phyloP scores from a whole-genome alignment of 1,140 invertebrate species.

The Hyphantria cunea region DNA sequence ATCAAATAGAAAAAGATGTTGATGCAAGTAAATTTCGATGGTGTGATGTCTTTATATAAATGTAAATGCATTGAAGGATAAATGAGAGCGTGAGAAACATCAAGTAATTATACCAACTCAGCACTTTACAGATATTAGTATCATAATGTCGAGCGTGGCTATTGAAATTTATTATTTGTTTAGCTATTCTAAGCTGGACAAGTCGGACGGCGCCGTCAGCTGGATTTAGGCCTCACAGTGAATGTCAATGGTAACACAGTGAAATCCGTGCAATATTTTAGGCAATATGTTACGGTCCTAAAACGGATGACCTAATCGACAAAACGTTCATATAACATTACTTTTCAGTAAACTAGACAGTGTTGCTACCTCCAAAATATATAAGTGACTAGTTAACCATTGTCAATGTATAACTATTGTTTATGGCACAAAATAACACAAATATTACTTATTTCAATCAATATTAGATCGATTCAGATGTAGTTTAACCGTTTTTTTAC shows the following conservation, averaged over 20 bases:
- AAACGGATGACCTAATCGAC: slow-evolving; percentile 3
- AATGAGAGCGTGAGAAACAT: slow-evolving; percentile 7
- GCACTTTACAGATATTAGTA: slow-evolving; percentile 22
- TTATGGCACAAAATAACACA: too few relatives aligned
- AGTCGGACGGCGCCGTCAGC: slow-evolving; percentile 7
- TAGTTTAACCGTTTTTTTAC: too few relatives aligned
- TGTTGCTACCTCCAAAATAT: too few relatives aligned
- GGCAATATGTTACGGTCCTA: slow-evolving; percentile 16
- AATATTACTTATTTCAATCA: too few relatives aligned
- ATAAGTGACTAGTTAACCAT: too few relatives aligned
- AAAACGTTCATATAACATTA: neutral
- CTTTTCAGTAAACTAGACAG: too few relatives aligned
- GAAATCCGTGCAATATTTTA: slow-evolving; percentile 22
- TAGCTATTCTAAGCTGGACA: slow-evolving; percentile 40
- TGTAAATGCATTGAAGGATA: slow-evolving; percentile 34
- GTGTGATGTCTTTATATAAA: slow-evolving; percentile 69
- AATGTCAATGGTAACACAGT: slow-evolving; percentile 6
- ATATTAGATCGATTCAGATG: too few relatives aligned
- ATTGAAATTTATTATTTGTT: slow-evolving; percentile 13
- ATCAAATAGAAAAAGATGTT: slow-evolving; percentile 44
- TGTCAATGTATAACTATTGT: too few relatives aligned
- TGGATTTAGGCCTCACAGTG: slow-evolving; percentile 16
- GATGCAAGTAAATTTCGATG: slow-evolving; percentile 77
- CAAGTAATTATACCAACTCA: slow-evolving; percentile 19
- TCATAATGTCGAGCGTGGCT: slow-evolving; percentile 11